A percentile compares a stretch with the other conserved stretches of the same genome.
These are phyloP conservation scores for Chaitophorus viminalis DNA, from an alignment of 2,888 invertebrate genomes.

Conservation along the genomic window DNA sequence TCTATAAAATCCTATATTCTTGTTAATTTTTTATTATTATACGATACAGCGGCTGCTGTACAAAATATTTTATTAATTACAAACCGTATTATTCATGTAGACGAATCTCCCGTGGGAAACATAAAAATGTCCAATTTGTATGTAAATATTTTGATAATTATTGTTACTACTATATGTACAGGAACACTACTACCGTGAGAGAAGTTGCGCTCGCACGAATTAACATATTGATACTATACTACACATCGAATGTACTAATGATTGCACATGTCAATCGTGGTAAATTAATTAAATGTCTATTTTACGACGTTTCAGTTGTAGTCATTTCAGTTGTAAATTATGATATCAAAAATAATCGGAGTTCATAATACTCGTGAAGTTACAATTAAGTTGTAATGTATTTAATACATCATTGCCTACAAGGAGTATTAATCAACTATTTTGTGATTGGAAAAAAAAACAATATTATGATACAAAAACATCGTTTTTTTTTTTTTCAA, in stretches of 20 bases:
- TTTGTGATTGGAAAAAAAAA: no score
- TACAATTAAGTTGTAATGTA: no score
- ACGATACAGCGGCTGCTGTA: not conserved
- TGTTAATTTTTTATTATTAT: not conserved
- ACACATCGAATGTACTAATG: not conserved
- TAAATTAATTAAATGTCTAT: constrained; percentile 7
- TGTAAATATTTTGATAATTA: not conserved
- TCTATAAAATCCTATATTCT: not conserved
- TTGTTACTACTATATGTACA: no score
- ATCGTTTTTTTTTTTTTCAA: no score
- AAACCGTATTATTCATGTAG: not conserved
- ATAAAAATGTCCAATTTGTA: not conserved
- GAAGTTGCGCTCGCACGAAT: not conserved
- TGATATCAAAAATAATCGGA: no score
- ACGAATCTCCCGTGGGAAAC: not conserved
- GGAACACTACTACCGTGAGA: not conserved
- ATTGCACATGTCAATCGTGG: constrained; percentile 7
- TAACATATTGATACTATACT: not conserved
- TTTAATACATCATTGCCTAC: no score
- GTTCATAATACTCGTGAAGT: no score
- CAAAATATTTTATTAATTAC: not conserved
- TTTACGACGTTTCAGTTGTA: not conserved
- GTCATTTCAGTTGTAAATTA: not conserved
- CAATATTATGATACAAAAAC: no score
- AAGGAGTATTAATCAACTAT: no score